A percentile compares a stretch with the other conserved stretches of the same genome.
These are phyloP conservation scores for Thymelicus acteon DNA, from an alignment of 2,888 invertebrate species.

Conservation along the genomic window DNA sequence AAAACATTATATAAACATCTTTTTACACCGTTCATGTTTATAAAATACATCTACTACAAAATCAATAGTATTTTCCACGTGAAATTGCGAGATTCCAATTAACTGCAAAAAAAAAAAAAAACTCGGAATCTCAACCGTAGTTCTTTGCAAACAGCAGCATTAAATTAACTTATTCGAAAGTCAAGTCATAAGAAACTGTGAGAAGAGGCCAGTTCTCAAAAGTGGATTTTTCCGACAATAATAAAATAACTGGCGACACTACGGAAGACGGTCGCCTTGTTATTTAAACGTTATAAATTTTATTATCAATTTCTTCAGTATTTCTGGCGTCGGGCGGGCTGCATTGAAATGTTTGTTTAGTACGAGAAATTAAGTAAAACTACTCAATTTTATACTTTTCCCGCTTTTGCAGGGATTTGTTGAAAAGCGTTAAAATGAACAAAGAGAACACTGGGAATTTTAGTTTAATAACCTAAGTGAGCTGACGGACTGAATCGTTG, in stretches of 20 bases:
- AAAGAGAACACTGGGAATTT: background rate
- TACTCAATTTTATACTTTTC: constrained; percentile 1
- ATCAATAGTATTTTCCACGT: too few relatives aligned
- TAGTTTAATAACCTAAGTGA: background rate
- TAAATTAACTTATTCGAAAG: background rate
- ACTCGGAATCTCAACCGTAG: background rate
- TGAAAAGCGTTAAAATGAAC: background rate
- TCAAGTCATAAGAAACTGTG: background rate
- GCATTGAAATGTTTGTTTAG: constrained; percentile 10
- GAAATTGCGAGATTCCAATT: too few relatives aligned
- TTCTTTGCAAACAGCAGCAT: background rate
- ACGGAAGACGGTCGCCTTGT: constrained; percentile 6
- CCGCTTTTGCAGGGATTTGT: background rate
- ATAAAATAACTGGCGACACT: constrained; percentile 3
- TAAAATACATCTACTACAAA: too few relatives aligned
- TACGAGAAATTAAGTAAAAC: constrained; percentile 10
- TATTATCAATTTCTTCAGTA: constrained; percentile 9
- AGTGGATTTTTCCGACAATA: constrained; percentile 6
- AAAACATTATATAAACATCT: too few relatives aligned
- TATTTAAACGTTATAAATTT: constrained; percentile 14
- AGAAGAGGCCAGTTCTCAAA: background rate
- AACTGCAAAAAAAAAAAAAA: background rate
- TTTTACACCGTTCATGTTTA: too few relatives aligned
- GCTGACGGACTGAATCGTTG: background rate
- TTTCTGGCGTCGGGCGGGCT: background rate